A percentile compares a stretch with the other conserved stretches of the same genome.
Conservation (phyloP, 2,113 vertebrate genomes). For the Nematolebias whitei region DNA sequence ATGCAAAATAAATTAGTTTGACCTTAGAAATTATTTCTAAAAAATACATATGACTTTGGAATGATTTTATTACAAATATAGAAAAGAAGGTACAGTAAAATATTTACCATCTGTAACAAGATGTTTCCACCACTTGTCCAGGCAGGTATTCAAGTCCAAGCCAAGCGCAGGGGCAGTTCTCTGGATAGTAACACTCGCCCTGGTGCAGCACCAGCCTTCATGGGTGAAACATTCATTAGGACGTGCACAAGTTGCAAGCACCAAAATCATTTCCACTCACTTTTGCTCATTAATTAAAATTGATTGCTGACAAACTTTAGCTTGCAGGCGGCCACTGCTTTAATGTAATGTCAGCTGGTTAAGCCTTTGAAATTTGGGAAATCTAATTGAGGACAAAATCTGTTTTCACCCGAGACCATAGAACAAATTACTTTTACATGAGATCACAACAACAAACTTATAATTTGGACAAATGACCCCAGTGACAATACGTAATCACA, state of each 20-base stretch:
- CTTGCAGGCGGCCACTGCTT: constrained; percentile 12
- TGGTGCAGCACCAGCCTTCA: constrained; percentile 91
- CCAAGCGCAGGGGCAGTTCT: constrained; percentile 96
- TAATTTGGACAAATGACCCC: neutral
- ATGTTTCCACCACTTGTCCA: constrained; percentile 91
- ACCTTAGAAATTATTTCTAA: too few species aligned
- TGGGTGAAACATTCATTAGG: constrained; percentile 36
- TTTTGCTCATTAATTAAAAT: constrained; percentile 15
- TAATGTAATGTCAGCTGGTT: constrained; percentile 1
- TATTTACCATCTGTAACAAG: constrained; percentile 92
- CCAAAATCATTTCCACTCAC: neutral
- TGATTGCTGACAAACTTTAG: constrained; percentile 12
- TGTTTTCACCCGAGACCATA: neutral
- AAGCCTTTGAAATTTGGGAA: constrained; percentile 2
- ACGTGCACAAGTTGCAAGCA: constrained; percentile 11
- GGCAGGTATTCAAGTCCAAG: constrained; percentile 94
- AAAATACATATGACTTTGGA: too few species aligned
- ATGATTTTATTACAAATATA: neutral
- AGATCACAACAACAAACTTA: neutral
- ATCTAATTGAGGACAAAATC: constrained; percentile 4
- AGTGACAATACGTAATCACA: neutral
- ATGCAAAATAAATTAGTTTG: too few species aligned
- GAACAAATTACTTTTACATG: constrained; percentile 6
- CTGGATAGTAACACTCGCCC: constrained; percentile 93
- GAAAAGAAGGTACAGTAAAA: neutral